Percentiles rank a stretch among this genome's conserved stretches.
Evolutionary conservation across 2,888 invertebrate genomes (phyloP).

Genomic region (Sinelater perroti): DNA sequence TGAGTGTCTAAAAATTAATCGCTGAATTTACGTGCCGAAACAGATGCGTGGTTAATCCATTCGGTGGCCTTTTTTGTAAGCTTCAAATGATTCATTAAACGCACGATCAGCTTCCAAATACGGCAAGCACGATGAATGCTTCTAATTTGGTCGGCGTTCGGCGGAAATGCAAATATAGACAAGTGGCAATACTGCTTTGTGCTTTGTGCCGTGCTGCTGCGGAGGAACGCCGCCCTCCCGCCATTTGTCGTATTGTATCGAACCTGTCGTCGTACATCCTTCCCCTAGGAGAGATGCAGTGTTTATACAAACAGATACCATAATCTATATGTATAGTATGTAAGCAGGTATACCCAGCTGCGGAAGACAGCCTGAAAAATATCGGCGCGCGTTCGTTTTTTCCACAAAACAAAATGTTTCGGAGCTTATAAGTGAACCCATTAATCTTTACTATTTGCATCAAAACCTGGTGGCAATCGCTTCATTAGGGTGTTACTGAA

Average conservation of each 20-base stretch:
- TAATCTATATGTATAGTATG: slow-evolving; percentile 11
- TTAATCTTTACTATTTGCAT: no score
- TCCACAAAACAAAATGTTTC: no score
- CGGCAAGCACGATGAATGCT: neutral
- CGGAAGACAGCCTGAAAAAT: no score
- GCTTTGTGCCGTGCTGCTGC: neutral
- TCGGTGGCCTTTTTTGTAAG: neutral
- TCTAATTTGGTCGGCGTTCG: slow-evolving; percentile 13
- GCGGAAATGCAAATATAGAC: slow-evolving; percentile 16
- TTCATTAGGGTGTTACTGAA: no score
- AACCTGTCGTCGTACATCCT: slow-evolving; percentile 9
- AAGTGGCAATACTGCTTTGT: slow-evolving; percentile 9
- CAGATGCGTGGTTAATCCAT: slow-evolving; percentile 1
- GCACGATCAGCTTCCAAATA: slow-evolving; percentile 8
- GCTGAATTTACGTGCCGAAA: slow-evolving; percentile 2
- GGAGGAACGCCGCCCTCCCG: slow-evolving; percentile 6
- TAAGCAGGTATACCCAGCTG: neutral
- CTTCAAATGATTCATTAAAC: slow-evolving; percentile 10
- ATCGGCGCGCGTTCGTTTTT: no score
- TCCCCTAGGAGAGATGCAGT: slow-evolving; percentile 2
- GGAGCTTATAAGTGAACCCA: no score
- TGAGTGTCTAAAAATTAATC: slow-evolving; percentile 6
- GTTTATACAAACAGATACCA: slow-evolving; percentile 12
- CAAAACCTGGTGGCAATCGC: no score
- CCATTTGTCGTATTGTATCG: slow-evolving; percentile 7